Evolutionary conservation across 2,113 vertebrate species (phyloP).

Genomic region (Verasper variegatus): DNA sequence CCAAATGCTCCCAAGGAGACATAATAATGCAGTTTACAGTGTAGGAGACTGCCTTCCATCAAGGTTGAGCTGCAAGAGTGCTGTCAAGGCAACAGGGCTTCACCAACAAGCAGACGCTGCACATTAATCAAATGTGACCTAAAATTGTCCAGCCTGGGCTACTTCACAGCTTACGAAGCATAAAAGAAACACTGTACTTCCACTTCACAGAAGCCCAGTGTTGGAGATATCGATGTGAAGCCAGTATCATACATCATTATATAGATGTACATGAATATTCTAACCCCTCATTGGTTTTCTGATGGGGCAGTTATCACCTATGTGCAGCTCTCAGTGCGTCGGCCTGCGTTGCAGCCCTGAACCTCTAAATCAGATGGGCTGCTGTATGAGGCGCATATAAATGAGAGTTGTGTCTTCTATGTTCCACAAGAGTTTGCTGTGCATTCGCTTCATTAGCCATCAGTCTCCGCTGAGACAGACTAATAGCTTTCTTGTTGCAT

Average conservation of each 20-base stretch:
- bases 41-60: slow-evolving; percentile 29
- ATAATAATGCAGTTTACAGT: slow-evolving; percentile 38
- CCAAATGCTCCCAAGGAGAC: slow-evolving; percentile 29
- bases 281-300: slow-evolving; percentile 52
- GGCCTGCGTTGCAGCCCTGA: slow-evolving; percentile 51
- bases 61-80: slow-evolving; percentile 31
- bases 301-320: slow-evolving; percentile 39
- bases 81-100: slow-evolving; percentile 58
- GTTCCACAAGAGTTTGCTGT: slow-evolving; percentile 55
- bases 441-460: slow-evolving; percentile 73
- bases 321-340: slow-evolving; percentile 37
- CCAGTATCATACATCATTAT: slow-evolving; percentile 24
- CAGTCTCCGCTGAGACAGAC: slow-evolving; percentile 58
- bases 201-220: slow-evolving; percentile 18
- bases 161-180: slow-evolving; percentile 38
- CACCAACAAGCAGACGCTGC: slow-evolving; percentile 54
- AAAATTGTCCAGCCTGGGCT: slow-evolving; percentile 64
- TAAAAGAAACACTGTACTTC: slow-evolving; percentile 13
- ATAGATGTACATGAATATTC: slow-evolving; percentile 30
- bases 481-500: slow-evolving; percentile 68
- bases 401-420: slow-evolving; percentile 70
- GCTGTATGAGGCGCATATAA: slow-evolving; percentile 70
- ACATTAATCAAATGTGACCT: slow-evolving; percentile 75
- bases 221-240: neutral
- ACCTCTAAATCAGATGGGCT: slow-evolving; percentile 71